Conservation (phyloP, 2,888 invertebrate genomes). For the Catocala sponsa region DNA sequence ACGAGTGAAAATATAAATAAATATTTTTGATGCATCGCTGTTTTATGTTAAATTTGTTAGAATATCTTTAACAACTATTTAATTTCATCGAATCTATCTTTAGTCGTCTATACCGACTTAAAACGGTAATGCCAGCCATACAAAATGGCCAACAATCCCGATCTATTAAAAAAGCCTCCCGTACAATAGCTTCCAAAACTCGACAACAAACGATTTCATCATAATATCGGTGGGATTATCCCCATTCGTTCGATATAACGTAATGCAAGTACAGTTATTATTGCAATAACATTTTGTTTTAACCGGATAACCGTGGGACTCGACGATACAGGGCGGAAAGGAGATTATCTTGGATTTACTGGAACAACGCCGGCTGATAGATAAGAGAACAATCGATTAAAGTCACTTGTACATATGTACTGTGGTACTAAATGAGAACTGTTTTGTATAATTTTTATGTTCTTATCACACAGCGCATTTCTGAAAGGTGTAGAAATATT, state of each 20-base stretch:
- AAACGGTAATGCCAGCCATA: not conserved
- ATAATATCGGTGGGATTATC: slow-evolving; percentile 13
- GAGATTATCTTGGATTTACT: slow-evolving; percentile 78
- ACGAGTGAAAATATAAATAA: too few species aligned
- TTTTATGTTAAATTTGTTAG: too few species aligned
- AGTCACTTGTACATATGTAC: slow-evolving; percentile 44
- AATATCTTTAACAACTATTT: too few species aligned
- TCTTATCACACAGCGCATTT: not conserved
- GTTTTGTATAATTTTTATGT: slow-evolving; percentile 13
- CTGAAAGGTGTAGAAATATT: too few species aligned
- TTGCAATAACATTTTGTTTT: slow-evolving; percentile 77
- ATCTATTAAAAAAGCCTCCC: not conserved
- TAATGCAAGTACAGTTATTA: slow-evolving; percentile 65
- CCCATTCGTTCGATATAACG: slow-evolving; percentile 37
- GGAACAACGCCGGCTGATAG: slow-evolving; percentile 69
- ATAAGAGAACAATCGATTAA: slow-evolving; percentile 74
- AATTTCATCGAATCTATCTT: too few species aligned
- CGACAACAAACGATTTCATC: slow-evolving; percentile 31
- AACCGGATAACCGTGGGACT: slow-evolving; percentile 72
- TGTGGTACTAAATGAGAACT: slow-evolving; percentile 41
- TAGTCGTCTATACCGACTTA: too few species aligned
- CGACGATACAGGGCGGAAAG: slow-evolving; percentile 69
- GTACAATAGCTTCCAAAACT: slow-evolving; percentile 27
- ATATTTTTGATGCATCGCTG: too few species aligned
- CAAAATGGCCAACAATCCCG: not conserved